phyloP scores from a whole-genome alignment of 2,888 invertebrate species.

The Calameuta idolon region DNA sequence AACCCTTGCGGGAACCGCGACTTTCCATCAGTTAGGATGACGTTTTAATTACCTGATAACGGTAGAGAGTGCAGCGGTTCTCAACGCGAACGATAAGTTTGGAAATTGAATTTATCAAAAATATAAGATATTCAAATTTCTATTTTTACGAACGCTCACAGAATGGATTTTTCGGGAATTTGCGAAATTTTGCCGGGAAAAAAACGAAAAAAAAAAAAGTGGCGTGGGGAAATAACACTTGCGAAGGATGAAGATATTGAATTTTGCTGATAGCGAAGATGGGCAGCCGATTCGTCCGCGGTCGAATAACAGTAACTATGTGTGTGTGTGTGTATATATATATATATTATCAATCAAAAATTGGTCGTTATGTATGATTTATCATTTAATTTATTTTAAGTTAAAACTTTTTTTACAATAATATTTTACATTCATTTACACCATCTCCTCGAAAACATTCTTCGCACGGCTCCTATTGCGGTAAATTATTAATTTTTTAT shows the following conservation, averaged over 20 bases:
- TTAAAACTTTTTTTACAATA: constrained; percentile 68
- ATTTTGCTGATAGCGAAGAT: background rate
- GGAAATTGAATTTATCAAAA: background rate
- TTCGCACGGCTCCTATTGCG: constrained; percentile 13
- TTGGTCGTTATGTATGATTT: constrained; percentile 46
- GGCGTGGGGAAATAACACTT: background rate
- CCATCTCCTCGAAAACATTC: constrained; percentile 35
- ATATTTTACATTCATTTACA: constrained; percentile 65
- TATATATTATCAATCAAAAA: constrained; percentile 1
- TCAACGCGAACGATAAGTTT: background rate
- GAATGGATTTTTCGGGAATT: background rate
- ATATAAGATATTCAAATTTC: background rate
- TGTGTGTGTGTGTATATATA: background rate
- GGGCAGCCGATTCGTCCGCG: background rate
- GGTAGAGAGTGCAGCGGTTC: constrained; percentile 22
- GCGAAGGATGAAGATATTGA: background rate
- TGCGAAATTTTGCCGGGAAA: background rate
- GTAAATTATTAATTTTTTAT: constrained; percentile 13
- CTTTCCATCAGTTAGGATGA: constrained; percentile 16
- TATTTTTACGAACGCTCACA: background rate
- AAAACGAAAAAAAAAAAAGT: background rate
- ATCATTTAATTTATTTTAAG: constrained; percentile 68
- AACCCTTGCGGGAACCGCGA: background rate
- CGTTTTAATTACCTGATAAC: constrained; percentile 48
- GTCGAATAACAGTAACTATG: background rate